Conservation (phyloP, 30 jellyfish, hydroid and myxozoan genomes). For the Pseudorhiza aurosa region DNA sequence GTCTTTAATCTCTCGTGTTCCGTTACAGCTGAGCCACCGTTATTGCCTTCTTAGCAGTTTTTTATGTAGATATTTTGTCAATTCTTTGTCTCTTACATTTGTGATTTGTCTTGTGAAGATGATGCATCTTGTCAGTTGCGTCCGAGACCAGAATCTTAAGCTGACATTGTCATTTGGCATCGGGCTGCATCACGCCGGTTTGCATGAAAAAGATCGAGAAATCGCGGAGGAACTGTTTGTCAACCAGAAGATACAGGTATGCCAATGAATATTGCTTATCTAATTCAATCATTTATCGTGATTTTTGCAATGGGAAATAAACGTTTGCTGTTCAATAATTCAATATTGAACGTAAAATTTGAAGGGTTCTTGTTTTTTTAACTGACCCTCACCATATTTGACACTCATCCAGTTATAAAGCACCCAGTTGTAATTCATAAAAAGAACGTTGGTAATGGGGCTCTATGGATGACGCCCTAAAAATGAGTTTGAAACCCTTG, state of each 20-base stretch:
- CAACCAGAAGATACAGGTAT: constrained; percentile 93
- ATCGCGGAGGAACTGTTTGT: constrained; percentile 92
- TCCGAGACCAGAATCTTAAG: constrained; percentile 92
- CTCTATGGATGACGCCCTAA: no score
- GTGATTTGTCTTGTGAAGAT: constrained; percentile 39
- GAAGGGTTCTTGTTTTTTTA: no score
- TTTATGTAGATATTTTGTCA: neutral
- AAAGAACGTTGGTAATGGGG: no score
- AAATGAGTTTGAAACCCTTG: no score
- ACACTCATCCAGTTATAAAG: no score
- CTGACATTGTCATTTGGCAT: constrained; percentile 94
- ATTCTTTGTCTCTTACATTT: neutral
- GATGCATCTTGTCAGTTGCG: constrained; percentile 75
- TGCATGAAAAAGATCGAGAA: constrained; percentile 91
- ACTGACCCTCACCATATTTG: no score
- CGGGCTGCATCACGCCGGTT: constrained; percentile 99
- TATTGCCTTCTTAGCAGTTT: no score
- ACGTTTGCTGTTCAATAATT: no score
- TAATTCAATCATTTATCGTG: neutral
- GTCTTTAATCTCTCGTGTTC: no score
- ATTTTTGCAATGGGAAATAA: neutral
- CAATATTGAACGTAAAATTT: no score
- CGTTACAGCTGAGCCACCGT: no score
- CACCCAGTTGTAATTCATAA: no score
- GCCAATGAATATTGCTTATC: neutral